Percentiles rank a stretch among this genome's conserved stretches.
Evolutionary conservation across 2,797 vertebrate genomes (phyloP).

Genomic region (Eidolon dupreanum): DNA sequence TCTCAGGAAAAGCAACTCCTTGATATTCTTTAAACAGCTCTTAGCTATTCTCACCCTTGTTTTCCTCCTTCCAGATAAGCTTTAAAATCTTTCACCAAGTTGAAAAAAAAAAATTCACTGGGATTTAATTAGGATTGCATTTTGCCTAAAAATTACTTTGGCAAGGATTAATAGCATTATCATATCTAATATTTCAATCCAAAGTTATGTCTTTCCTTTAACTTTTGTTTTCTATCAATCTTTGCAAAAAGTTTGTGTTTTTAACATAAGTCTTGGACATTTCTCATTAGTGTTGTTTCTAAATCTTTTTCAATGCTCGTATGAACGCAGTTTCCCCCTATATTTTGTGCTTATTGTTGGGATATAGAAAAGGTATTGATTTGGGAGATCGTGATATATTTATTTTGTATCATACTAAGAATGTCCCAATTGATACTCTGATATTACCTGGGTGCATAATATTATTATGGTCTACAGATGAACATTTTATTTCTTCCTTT

Average conservation of each 20-base stretch:
- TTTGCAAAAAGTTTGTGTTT: not conserved
- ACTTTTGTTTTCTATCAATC: not conserved
- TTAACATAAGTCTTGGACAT: not conserved
- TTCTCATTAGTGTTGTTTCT: not conserved
- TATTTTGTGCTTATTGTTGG: not conserved
- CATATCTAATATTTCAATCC: not conserved
- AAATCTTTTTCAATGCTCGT: not conserved
- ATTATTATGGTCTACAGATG: not conserved
- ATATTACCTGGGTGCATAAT: not conserved
- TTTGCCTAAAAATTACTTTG: slow-evolving; percentile 15
- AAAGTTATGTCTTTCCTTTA: not conserved
- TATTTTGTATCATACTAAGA: not conserved
- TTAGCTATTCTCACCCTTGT: not conserved
- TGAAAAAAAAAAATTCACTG: not conserved
- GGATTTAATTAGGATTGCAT: not conserved
- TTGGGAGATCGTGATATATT: not conserved
- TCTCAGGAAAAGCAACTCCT: not conserved
- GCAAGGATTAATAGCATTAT: not conserved
- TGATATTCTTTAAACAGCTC: not conserved
- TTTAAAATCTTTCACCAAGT: not conserved
- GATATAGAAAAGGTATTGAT: not conserved
- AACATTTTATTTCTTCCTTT: not conserved
- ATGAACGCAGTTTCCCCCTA: not conserved
- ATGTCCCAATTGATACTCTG: not conserved
- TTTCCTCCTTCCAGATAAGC: not conserved